phyloP scores from a whole-genome alignment of 2,888 invertebrate genomes.

The Aphidius colemani region DNA sequence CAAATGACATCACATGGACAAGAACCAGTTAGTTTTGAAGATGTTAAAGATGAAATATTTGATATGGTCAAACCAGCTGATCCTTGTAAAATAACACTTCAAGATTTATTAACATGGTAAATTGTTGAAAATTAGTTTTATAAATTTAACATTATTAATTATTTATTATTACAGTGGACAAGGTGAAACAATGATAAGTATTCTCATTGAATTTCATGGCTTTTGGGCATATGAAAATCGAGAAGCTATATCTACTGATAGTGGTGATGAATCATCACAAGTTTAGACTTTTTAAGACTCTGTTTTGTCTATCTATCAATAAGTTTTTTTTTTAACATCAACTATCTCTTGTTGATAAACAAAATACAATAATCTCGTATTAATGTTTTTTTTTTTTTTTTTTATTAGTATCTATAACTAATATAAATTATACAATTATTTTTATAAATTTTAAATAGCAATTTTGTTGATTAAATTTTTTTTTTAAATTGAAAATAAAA shows the following conservation, averaged over 20 bases:
- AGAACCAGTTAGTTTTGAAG: slow-evolving; percentile 89
- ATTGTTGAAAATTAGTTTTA: slow-evolving; percentile 28
- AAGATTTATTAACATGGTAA: slow-evolving; percentile 80
- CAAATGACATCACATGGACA: slow-evolving; percentile 86
- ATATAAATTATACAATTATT: no score
- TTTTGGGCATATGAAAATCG: slow-evolving; percentile 97
- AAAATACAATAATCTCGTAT: background rate
- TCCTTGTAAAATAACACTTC: slow-evolving; percentile 81
- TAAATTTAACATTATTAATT: slow-evolving; percentile 11
- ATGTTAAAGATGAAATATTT: slow-evolving; percentile 96
- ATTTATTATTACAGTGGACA: slow-evolving; percentile 72
- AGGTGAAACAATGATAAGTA: slow-evolving; percentile 91
- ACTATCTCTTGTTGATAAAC: background rate
- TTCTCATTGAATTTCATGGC: slow-evolving; percentile 92
- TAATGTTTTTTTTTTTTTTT: background rate
- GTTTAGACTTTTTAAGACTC: slow-evolving; percentile 41
- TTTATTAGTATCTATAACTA: background rate
- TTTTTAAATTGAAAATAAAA: no score
- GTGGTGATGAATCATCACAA: slow-evolving; percentile 58
- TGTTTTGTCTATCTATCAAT: background rate
- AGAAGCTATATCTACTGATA: slow-evolving; percentile 76
- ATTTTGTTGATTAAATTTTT: no score
- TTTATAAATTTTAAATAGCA: no score
- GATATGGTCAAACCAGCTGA: slow-evolving; percentile 95
- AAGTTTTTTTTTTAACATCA: background rate